These are phyloP conservation scores for Cryptus armator DNA, from an alignment of 2,888 invertebrate species.

Conservation along the genomic window DNA sequence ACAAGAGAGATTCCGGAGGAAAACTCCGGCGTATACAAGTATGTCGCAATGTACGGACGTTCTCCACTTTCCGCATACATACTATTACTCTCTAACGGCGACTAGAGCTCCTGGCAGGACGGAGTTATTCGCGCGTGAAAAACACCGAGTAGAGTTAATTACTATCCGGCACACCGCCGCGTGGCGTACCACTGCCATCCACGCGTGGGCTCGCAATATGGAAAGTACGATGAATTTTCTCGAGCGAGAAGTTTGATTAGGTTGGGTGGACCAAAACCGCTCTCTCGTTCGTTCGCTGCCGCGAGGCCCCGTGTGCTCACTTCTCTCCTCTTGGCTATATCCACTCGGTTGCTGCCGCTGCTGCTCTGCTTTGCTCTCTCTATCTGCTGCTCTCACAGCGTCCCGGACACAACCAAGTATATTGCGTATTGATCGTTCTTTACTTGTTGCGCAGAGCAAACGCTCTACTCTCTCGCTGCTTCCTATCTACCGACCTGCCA, in stretches of 20 bases:
- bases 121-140: constrained; percentile 56
- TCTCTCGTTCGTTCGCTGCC: constrained; percentile 29
- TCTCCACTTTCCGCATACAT: neutral
- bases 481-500: constrained; percentile 24
- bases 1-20: constrained; percentile 33
- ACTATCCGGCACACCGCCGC: constrained; percentile 46
- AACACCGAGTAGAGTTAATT: constrained; percentile 59
- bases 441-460: constrained; percentile 84
- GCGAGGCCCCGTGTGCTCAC: constrained; percentile 10
- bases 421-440: constrained; percentile 82
- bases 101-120: constrained; percentile 7
- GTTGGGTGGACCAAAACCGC: constrained; percentile 46
- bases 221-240: constrained; percentile 63
- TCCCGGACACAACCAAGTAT: constrained; percentile 76
- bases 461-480: constrained; percentile 63
- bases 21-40: neutral
- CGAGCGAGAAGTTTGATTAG: constrained; percentile 64
- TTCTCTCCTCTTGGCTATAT: constrained; percentile 51
- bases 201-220: constrained; percentile 49
- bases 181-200: constrained; percentile 31
- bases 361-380: constrained; percentile 6
- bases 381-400: constrained; percentile 41
- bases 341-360: neutral
- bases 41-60: neutral
- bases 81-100: neutral